Base-by-base conservation (phyloP, 2,888 invertebrate species). In the Perizoma flavofasciatum region DNA sequence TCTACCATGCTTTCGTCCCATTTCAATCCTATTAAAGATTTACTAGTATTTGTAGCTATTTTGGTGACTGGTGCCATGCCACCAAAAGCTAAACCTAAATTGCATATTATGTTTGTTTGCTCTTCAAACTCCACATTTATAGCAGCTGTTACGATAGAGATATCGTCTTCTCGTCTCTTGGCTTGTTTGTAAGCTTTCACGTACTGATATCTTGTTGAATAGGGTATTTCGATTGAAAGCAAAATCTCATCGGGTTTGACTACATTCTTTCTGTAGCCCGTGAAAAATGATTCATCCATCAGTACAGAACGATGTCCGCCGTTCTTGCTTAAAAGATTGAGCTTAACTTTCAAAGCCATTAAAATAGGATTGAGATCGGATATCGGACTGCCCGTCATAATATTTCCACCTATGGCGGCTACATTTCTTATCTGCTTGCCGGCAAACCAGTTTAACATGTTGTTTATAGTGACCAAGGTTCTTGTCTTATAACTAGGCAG, bases 361-460 rank as follows among this genome's bases (percentile, higher is more conserved):
- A 98, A 94, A 69, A 99, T 95, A 0, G 98, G 98, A 86, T 98
- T 97, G 78, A 99, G 93, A 87, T 99, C 99, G 0, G 98, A 98
- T 79, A 98, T 98, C 0, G 98, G 98, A 88, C 98, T 98, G 22
- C 97, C 97, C 0, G 98, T 98, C 95, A 98, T 97, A 67, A 99
- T 96, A 79, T 98, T 98, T 11, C 98, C 98, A 46, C 97, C 98
- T 46, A 98, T 87, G 9, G 97, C 95, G 45, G 98, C 98, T n/a
- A 98, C 98, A 82, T 98, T 99, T 73, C 98, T 93, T 59, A 99
- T 98, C 88, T 99, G 99, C 81, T 97, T 97, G 6, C 98, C 98
- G 48, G 98, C 98, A 93, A 99, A 99, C 95, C 96, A 98, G 79
- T 97, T 95, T 49, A 99, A 89, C 96, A 98, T 98, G 55, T 96